A percentile compares a stretch with the other conserved stretches of the same genome.
phyloP scores from a whole-genome alignment of 2,113 vertebrate genomes.

The Cromileptes altivelis region DNA sequence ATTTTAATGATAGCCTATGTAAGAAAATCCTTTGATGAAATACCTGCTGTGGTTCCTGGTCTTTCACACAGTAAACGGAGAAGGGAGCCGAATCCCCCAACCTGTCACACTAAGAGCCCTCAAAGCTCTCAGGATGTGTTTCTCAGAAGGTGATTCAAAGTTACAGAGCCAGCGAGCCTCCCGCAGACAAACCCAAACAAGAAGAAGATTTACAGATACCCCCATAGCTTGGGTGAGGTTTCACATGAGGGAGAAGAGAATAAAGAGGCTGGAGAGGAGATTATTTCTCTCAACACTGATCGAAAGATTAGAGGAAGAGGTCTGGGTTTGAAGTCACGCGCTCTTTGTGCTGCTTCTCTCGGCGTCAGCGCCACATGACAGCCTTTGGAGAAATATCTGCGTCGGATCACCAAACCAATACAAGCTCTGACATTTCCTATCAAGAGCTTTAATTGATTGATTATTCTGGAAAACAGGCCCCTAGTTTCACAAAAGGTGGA shows the following conservation, averaged over 20 bases:
- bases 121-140: constrained; percentile 47
- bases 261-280: constrained; percentile 48
- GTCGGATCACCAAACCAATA: constrained; percentile 25
- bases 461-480: constrained; percentile 8
- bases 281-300: constrained; percentile 52
- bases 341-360: constrained; percentile 19
- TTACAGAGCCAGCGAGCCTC: constrained; percentile 36
- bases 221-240: constrained; percentile 39
- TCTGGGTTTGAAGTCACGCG: constrained; percentile 50
- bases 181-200: constrained; percentile 73
- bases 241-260: constrained; percentile 47
- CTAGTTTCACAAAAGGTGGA: not conserved
- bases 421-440: constrained; percentile 27
- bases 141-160: constrained; percentile 59
- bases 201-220: constrained; percentile 69
- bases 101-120: constrained; percentile 54
- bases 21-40: constrained; percentile 57
- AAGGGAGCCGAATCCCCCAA: constrained; percentile 43
- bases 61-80: constrained; percentile 44
- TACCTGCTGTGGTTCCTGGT: constrained; percentile 33
- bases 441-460: constrained; percentile 23
- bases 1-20: constrained; percentile 41
- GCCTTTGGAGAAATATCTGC: constrained; percentile 11
- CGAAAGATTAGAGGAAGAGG: constrained; percentile 52
- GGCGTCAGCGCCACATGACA: constrained; percentile 10